Evolutionary conservation across 1,140 invertebrate genomes (phyloP).

Genomic region (Aphidius ervi): DNA sequence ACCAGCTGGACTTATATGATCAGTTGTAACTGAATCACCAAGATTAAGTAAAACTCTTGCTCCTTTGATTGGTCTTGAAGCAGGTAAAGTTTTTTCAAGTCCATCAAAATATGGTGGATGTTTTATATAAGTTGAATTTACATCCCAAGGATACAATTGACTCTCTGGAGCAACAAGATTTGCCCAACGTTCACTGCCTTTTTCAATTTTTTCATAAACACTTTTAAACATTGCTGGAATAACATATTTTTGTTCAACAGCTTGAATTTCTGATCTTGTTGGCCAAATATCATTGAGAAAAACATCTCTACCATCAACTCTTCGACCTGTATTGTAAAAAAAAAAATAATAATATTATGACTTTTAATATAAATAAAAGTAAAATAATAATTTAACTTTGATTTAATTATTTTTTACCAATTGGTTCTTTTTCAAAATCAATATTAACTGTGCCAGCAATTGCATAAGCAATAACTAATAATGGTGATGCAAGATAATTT

Average conservation of each 20-base stretch:
- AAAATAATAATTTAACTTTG: neutral
- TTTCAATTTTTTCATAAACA: conserved; percentile 81
- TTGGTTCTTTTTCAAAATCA: conserved; percentile 86
- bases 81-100: conserved; percentile 67
- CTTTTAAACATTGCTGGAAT: conserved; percentile 98
- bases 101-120: conserved; percentile 93
- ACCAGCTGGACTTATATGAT: conserved; percentile 97
- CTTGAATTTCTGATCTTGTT: conserved; percentile 81
- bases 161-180: conserved; percentile 72
- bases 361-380: conserved; percentile 19
- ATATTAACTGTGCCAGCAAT: conserved; percentile 91
- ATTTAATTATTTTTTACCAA: conserved; percentile 59
- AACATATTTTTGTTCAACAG: conserved; percentile 83
- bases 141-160: conserved; percentile 90
- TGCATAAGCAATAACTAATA: conserved; percentile 94
- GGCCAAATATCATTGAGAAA: conserved; percentile 96
- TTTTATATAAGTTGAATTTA: conserved; percentile 92
- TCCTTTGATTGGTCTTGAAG: conserved; percentile 55
- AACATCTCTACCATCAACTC: conserved; percentile 68
- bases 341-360: conserved; percentile 31
- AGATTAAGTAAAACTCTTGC: conserved; percentile 82
- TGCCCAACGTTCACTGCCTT: conserved; percentile 85
- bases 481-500: conserved; percentile 93
- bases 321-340: conserved; percentile 45
- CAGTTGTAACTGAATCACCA: conserved; percentile 95